Base-by-base conservation (phyloP, 1,140 invertebrate species). In the Drusus annulatus region DNA sequence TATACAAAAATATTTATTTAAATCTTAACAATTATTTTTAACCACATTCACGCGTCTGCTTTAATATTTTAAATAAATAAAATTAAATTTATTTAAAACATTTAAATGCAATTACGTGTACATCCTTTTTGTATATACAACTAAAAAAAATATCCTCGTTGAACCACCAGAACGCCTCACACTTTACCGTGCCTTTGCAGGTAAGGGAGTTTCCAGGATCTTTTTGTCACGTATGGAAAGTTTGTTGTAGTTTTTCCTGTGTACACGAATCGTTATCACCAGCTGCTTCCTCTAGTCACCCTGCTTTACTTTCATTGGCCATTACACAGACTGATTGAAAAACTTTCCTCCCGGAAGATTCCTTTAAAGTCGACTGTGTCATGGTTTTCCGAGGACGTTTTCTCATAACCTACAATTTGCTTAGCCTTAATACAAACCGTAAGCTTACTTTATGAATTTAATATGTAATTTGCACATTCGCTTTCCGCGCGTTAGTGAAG, bases 211-310 rank as follows among this genome's bases (percentile, higher is more conserved):
- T 58, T 17, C 54, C 54, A 21, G 17, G 4, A 58, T 58, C 54
- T 58, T 58, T 58, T 58, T 58, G 54, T 58, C 54, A 58, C 54
- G 54, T 58, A 58, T 58, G 54, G 54, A 58, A 58, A 58, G 54
- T 58, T 58, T 58, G 54, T 19, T 7, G 6, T 21, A 58, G 54
- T 58, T 58, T 58, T 58, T 58, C 54, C 54, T 58, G 54, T 58
- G 21, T 58, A 58, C 54, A 58, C 54, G 54, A 58, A 58, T 58
- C 54, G 54, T 58, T 58, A 58, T 58, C 54, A 58, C n/a, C 54
- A 58, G 54, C 54, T 58, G 54, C 21, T 13, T 58, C 54, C 31
- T 36, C 31, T 36, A 36, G 31, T 36, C 31, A 8, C 31, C 54
- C n/a, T 19, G 54, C 17, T 58, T 58, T 58, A 58, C 17, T 58